Percentiles rank a stretch among this genome's conserved stretches.
Conservation (phyloP, 2,797 vertebrate species). For the Rhodeus uyekii region DNA sequence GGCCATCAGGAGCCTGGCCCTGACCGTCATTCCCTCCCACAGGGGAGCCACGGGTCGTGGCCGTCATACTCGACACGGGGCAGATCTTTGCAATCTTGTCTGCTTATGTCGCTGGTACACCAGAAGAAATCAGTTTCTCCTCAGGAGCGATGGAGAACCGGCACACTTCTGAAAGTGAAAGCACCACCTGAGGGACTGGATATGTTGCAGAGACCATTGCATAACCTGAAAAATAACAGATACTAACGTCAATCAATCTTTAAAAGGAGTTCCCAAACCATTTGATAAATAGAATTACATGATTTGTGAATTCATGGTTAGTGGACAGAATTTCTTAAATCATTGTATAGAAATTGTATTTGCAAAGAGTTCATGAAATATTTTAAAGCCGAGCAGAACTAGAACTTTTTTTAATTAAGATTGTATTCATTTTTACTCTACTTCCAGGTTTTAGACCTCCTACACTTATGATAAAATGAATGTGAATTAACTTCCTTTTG, state of each 20-base stretch:
- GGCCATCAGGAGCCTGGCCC: slow-evolving; percentile 95
- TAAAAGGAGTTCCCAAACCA: background rate
- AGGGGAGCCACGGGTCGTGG: slow-evolving; percentile 99
- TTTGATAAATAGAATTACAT: background rate
- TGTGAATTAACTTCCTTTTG: background rate
- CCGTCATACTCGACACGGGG: slow-evolving; percentile 99
- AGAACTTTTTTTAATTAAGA: background rate
- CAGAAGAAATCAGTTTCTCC: slow-evolving; percentile 97
- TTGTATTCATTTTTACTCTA: background rate
- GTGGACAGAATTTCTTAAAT: background rate
- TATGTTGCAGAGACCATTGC: slow-evolving; percentile 99
- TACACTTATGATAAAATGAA: background rate
- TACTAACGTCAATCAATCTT: slow-evolving; percentile 1
- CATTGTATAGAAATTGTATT: background rate
- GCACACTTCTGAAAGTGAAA: slow-evolving; percentile 92
- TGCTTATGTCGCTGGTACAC: slow-evolving; percentile 96
- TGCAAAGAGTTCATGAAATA: background rate
- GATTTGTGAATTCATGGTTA: background rate
- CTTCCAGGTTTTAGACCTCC: background rate
- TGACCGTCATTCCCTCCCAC: slow-evolving; percentile 99
- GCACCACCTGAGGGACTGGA: slow-evolving; percentile 96
- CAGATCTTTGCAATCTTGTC: slow-evolving; percentile 99
- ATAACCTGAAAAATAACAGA: slow-evolving; percentile 84
- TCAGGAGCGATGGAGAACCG: slow-evolving; percentile 92
- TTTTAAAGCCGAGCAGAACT: background rate